Evolutionary conservation across 1,140 invertebrate genomes (phyloP), one percentile per base, ranked within the genome.

Genomic region (Anastrepha obliqua): DNA sequence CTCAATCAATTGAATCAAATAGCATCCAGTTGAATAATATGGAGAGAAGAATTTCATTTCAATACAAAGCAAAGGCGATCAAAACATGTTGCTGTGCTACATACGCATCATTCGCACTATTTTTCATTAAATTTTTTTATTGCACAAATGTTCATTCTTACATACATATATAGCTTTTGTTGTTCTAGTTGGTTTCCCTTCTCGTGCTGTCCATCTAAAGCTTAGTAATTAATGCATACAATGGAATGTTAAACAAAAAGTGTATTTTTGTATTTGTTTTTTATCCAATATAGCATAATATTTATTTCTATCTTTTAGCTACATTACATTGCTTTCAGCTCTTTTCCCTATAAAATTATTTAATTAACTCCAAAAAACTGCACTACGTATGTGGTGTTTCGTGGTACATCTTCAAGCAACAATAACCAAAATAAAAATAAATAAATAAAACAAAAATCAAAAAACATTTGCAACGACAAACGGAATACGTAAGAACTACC

Each of bases 401-500:
- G 60, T n/a, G 6, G 42, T 81, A 81, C 29, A 55, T 55, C 9
- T 51, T 20, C 20, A 81, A 55, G 42, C 13, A 81, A 29, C 2
- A 55, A 9, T 20, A 81, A 81, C 17, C 6, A 29, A 81, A 81
- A 20, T 11, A 20, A 29, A 55, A 55, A 81, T 17, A 62, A 62
- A 62, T 2, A 62, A 62, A 62, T 15, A 9, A 17, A n/a, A 62
- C 29, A n/a, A n/a, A 20, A 81, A 81, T 81, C 74, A 81, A 81
- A 81, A 67, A 20, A 8, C 47, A 42, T 81, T 81, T 55, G 42
- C 74, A 81, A 81, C 17, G 74, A 81, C n/a, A 81, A 81, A 81
- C 74, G 6, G 74, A 81, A 81, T 81, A 81, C 74, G 74, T 81
- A 81, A 81, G 20, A 81, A 20, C 60, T 81, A 81, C 74, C 74